Conservation (phyloP, 2,888 invertebrate genomes). For the Nomada lathburiana region DNA sequence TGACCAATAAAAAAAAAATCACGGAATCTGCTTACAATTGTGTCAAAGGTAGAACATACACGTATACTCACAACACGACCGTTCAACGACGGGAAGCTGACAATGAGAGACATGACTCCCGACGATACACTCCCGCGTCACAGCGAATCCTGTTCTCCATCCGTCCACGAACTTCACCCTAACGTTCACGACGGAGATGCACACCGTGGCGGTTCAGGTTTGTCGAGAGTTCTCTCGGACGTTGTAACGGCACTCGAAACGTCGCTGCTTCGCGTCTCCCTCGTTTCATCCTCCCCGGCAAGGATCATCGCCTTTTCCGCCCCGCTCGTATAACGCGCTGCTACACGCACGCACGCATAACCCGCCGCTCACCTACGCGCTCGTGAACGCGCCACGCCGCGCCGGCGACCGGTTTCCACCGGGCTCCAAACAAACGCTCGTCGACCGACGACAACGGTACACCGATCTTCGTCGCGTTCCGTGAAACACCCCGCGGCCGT, state of each 20-base stretch:
- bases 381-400: constrained; percentile 33
- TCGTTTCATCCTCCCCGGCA: constrained; percentile 39
- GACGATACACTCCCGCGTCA: constrained; percentile 34
- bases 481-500: constrained; percentile 28
- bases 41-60: no score
- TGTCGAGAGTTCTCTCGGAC: constrained; percentile 64
- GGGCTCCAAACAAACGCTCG: constrained; percentile 60
- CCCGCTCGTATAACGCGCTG: constrained; percentile 21
- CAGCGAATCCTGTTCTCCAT: constrained; percentile 55
- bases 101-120: neutral
- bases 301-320: constrained; percentile 31
- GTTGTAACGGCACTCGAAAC: constrained; percentile 70
- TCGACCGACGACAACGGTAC: constrained; percentile 63
- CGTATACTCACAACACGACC: neutral
- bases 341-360: neutral
- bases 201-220: constrained; percentile 54
- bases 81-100: constrained; percentile 1
- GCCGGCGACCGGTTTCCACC: constrained; percentile 62
- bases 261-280: constrained; percentile 47
- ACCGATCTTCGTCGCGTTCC: constrained; percentile 51
- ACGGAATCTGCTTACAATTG: no score
- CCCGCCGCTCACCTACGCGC: constrained; percentile 24
- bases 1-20: no score
- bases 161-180: constrained; percentile 41
- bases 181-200: constrained; percentile 38